These are phyloP conservation scores for Benitochromis conjunctus DNA, from an alignment of 2,113 vertebrate genomes.

Conservation along the genomic window DNA sequence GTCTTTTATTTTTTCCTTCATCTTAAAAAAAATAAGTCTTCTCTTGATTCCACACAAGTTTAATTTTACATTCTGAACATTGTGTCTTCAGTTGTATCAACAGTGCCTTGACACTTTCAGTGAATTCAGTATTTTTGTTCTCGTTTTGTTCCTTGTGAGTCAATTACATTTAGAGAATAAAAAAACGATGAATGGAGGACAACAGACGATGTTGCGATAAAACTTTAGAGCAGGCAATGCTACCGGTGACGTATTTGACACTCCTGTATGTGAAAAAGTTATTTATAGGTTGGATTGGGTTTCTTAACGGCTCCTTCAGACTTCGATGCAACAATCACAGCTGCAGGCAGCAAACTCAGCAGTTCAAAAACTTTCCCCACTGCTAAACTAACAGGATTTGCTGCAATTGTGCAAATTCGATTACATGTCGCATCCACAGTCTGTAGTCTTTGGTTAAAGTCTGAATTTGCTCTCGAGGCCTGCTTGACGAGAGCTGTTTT, in stretches of 20 bases:
- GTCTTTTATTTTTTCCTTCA: neutral
- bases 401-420: neutral
- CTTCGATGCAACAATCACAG: neutral
- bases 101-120: slow-evolving; percentile 69
- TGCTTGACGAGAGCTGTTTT: neutral
- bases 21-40: neutral
- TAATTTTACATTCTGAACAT: slow-evolving; percentile 20
- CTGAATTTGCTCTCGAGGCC: neutral
- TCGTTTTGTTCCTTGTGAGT: neutral
- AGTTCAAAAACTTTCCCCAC: neutral
- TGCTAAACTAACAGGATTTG: neutral
- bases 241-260: slow-evolving; percentile 4
- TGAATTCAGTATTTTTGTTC: neutral
- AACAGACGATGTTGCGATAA: slow-evolving; percentile 5
- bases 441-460: neutral
- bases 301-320: neutral
- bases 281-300: neutral
- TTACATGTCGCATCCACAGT: neutral
- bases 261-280: neutral
- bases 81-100: slow-evolving; percentile 61
- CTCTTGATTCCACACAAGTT: neutral
- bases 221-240: slow-evolving; percentile 36
- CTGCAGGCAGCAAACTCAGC: neutral
- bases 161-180: neutral
- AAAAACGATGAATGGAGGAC: neutral